A percentile compares a stretch with the other conserved stretches of the same genome.
Evolutionary conservation across 1,140 invertebrate genomes (phyloP).

Genomic region (Hypothenemus hampei): DNA sequence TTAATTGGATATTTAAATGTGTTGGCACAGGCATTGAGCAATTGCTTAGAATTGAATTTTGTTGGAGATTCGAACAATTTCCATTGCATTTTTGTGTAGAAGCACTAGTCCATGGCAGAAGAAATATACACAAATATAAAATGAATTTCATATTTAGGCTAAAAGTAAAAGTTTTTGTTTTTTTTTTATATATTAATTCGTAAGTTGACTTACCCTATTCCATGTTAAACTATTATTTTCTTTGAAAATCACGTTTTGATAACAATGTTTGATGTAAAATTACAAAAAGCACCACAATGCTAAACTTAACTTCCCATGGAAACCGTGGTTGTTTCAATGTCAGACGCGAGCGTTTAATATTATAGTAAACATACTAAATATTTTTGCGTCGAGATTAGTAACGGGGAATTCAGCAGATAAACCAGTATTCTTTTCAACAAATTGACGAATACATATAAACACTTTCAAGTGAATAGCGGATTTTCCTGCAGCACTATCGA

Average conservation of each 20-base stretch:
- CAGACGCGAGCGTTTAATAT: background rate
- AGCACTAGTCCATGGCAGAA: too few species aligned
- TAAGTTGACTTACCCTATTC: too few species aligned
- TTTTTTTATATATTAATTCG: too few species aligned
- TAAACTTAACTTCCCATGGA: too few species aligned
- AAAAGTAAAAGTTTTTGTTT: too few species aligned
- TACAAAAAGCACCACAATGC: too few species aligned
- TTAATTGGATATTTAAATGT: constrained; percentile 1
- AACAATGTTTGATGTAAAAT: too few species aligned
- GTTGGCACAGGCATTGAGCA: background rate
- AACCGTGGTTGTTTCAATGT: constrained; percentile 6
- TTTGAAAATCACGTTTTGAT: too few species aligned
- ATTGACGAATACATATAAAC: background rate
- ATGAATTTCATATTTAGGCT: too few species aligned
- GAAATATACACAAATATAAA: too few species aligned
- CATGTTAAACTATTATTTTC: too few species aligned
- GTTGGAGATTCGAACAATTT: background rate
- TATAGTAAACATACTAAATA: constrained; percentile 7
- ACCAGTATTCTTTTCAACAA: constrained; percentile 1
- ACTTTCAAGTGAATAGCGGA: background rate
- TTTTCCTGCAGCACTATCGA: too few species aligned
- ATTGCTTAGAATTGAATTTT: background rate
- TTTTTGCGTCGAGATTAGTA: constrained; percentile 3
- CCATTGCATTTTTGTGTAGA: background rate
- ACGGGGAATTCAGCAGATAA: constrained; percentile 1